Conservation (phyloP, 2,797 vertebrate genomes). For the Enteromius argenteus region DNA sequence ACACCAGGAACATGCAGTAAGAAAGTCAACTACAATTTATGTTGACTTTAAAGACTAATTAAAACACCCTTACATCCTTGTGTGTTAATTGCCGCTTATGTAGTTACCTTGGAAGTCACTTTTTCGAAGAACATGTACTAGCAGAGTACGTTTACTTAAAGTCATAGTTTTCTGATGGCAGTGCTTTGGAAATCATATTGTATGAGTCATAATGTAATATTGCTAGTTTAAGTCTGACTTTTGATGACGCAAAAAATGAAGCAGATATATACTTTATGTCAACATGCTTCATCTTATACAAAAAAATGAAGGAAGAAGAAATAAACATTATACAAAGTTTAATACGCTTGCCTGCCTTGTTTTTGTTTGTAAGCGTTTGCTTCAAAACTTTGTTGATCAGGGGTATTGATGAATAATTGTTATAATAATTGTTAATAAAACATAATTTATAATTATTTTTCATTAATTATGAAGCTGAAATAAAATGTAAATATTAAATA, state of each 20-base stretch:
- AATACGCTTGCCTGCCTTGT: not conserved
- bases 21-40: not conserved
- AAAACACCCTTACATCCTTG: not conserved
- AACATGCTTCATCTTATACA: not conserved
- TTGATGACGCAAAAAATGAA: not conserved
- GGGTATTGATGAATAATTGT: not conserved
- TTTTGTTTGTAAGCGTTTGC: not conserved
- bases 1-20: not conserved
- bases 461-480: not conserved
- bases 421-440: not conserved
- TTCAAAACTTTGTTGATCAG: not conserved
- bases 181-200: not conserved
- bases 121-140: not conserved
- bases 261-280: not conserved
- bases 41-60: not conserved
- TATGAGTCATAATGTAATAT: not conserved
- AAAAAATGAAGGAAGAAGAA: not conserved
- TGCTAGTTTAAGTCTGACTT: not conserved
- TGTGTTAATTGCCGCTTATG: conserved; percentile 4
- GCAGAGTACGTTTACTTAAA: not conserved
- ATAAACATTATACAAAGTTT: not conserved
- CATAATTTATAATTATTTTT: not conserved
- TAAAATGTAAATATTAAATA: not conserved
- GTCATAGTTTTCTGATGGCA: not conserved
- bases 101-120: not conserved